Evolutionary conservation across 2,888 invertebrate genomes (phyloP), one percentile per base, ranked within the genome.

Genomic region (Calameuta pallipes): DNA sequence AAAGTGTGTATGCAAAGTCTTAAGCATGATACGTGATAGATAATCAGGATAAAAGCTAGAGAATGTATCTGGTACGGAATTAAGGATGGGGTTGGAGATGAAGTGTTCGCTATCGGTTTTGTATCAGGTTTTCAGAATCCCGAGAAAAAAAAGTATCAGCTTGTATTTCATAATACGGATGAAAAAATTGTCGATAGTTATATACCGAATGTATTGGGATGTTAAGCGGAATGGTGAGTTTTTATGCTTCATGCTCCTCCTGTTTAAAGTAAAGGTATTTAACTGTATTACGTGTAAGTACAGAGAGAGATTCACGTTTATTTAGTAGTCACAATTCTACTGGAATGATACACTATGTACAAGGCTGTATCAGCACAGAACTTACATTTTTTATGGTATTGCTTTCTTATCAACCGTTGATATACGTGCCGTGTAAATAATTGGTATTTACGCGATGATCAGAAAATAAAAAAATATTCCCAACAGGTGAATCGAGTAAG

Each of bases 261-360:
- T 23, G 23, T 0, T 56, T 23, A 23, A 6, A 56, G 23, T 1
- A 56, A 6, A 56, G 56, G 23, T 56, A 56, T 56, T 56, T 56
- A 56, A 56, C 23, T 56, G 56, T 56, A 56, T 56, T 23, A 6
- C 9, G 9, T 2, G 9, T 56, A 56, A 23, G 2, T 56, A 56
- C 23, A 56, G 56, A 56, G 56, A 56, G 56, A 56, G 23, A 56
- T 56, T 56, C 2, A 56, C 56, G 23, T 56, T 56, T 56, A 56
- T 56, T 56, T 9, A 23, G 56, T 81, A 80, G 78, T 81, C 78
- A 81, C 82, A 82, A 85, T 82, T 83, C 86, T 87, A 86, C 81
- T 81, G 81, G 82, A 87, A 87, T 87, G 83, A 85, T 87, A 87
- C 87, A 87, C 87, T 87, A 87, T 87, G 75, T 87, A 87, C 87